Evolutionary conservation across 2,888 invertebrate species (phyloP), one percentile per base, ranked within the genome.

Genomic region (Elmis aenea): DNA sequence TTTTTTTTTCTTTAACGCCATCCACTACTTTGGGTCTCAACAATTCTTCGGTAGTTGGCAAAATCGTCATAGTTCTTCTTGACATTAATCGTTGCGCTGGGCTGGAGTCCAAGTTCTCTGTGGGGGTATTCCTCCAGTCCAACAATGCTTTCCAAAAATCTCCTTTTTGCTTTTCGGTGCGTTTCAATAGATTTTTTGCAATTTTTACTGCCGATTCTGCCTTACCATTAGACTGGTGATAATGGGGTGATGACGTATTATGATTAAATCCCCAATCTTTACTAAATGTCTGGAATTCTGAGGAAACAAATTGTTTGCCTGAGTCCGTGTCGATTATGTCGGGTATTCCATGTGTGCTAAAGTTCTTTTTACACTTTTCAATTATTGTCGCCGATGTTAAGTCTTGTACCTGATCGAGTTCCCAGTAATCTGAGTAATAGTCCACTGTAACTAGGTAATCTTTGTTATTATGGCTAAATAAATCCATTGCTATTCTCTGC

Each of bases 181-280:
- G 51, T 32, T 43, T 45, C 10, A 51, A 15, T 9, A 47, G 12
- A 5, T 8, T 37, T 26, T 53, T 54, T 11, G 46, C 48, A 10
- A 42, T 48, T 33, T 52, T 51, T 3, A 54, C 53, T 12, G 48
- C 39, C 21, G 46, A 38, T 37, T 53, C 50, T 1, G 48, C 48
- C 39, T 53, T 55, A 2, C 50, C 52, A 35, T 51, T 54, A 13
- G 43, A 38, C 26, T 33, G 24, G 5, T 31, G 45, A 27, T 51
- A 41, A 13, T 45, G 35, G 11, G 52, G 51, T 9, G 50, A 48
- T 2, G 46, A 46, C 2, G 51, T 46, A 8, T 27, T 8, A 23
- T 52, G 46, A 5, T 41, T 29, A 33, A 56, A 50, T 28, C 46
- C 42, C 43, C 48, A 55, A 48, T 16, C 23, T 25, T 14, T 40